phyloP scores from a whole-genome alignment of 1,140 invertebrate species.

The Papilio glaucus region DNA sequence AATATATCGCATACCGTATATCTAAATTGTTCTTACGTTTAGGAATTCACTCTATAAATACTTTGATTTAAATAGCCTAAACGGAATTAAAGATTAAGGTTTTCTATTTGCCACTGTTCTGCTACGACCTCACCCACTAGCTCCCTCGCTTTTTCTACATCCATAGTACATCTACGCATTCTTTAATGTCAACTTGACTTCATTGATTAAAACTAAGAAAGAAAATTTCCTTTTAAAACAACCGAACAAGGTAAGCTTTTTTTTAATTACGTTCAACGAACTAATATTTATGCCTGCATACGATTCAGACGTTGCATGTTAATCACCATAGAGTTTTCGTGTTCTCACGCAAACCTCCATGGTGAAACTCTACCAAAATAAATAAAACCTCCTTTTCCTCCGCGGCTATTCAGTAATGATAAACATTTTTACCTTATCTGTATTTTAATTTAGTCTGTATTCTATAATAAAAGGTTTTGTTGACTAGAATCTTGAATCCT shows the following conservation, averaged over 20 bases:
- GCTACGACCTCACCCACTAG: no score
- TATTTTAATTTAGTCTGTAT: background rate
- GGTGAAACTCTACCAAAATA: slow-evolving; percentile 18
- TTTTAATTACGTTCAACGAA: slow-evolving; percentile 28
- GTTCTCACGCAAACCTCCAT: slow-evolving; percentile 19
- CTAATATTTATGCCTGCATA: slow-evolving; percentile 32
- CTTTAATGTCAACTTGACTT: background rate
- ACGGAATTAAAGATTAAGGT: no score
- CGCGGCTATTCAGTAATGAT: background rate
- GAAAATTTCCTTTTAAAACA: background rate
- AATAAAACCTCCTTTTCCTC: slow-evolving; percentile 18
- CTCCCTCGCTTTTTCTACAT: background rate
- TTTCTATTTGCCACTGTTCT: no score
- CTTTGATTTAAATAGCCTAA: no score
- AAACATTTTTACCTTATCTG: background rate
- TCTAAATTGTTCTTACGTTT: no score
- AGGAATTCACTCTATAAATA: no score
- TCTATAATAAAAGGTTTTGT: background rate
- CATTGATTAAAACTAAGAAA: background rate
- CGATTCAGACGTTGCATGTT: slow-evolving; percentile 24
- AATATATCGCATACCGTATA: no score
- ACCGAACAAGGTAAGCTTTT: background rate
- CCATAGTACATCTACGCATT: background rate
- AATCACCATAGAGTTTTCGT: slow-evolving; percentile 30
- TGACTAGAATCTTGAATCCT: background rate